Percentiles rank a stretch among this genome's conserved stretches.
phyloP scores from a whole-genome alignment of 2,888 invertebrate species.

The Archaeoteleia sp. region DNA sequence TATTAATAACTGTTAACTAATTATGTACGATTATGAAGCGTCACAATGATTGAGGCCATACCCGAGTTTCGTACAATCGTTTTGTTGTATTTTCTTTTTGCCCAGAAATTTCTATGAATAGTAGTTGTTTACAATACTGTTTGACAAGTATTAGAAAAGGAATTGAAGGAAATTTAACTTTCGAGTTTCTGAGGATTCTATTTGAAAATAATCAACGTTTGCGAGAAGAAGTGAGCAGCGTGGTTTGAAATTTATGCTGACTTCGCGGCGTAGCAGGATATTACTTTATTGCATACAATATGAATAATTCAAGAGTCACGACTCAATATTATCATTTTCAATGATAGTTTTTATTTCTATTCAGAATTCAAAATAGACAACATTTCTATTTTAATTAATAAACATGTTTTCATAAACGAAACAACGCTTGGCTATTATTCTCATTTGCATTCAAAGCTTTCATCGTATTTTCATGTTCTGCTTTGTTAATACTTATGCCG shows the following conservation, averaged over 20 bases:
- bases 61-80: too few species aligned
- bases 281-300: constrained; percentile 7
- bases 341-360: constrained; percentile 1
- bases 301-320: not conserved
- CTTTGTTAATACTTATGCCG: too few species aligned
- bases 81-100: too few species aligned
- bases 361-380: not conserved
- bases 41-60: too few species aligned
- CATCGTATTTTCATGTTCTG: too few species aligned
- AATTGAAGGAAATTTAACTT: constrained; percentile 5
- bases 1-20: too few species aligned
- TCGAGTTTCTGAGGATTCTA: not conserved
- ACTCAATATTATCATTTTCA: constrained; percentile 5
- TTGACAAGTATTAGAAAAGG: not conserved
- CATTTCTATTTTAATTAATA: not conserved
- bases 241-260: constrained; percentile 7
- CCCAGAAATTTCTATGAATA: not conserved
- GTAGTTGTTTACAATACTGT: not conserved
- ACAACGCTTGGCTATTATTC: too few species aligned
- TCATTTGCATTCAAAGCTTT: too few species aligned
- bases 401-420: not conserved
- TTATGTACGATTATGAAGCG: too few species aligned
- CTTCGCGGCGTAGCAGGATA: not conserved
- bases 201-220: not conserved
- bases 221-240: not conserved